Evolutionary conservation across 2,888 invertebrate genomes (phyloP).

Genomic region (Cylindroiulus punctatus): DNA sequence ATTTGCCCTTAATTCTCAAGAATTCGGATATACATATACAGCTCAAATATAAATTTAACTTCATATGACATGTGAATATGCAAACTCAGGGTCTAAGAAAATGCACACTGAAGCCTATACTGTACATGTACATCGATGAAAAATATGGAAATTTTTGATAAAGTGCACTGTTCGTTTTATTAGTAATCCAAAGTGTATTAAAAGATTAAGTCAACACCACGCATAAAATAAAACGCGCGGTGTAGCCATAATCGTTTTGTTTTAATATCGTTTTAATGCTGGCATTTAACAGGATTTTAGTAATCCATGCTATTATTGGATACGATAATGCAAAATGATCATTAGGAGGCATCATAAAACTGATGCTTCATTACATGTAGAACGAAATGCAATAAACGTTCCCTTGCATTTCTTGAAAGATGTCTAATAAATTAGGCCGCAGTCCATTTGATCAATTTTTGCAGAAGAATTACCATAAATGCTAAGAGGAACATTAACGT

Average conservation of each 20-base stretch:
- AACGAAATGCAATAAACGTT: not conserved
- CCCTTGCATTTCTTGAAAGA: not conserved
- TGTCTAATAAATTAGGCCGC: not conserved
- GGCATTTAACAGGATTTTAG: conserved; percentile 5
- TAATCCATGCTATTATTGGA: conserved; percentile 40
- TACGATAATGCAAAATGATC: not conserved
- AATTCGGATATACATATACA: too few relatives aligned
- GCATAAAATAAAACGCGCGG: not conserved
- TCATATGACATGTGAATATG: too few relatives aligned
- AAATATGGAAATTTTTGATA: not conserved
- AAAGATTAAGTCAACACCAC: not conserved
- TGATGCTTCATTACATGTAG: not conserved
- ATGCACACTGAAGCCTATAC: too few relatives aligned
- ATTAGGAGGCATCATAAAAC: conserved; percentile 1
- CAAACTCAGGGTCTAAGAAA: too few relatives aligned
- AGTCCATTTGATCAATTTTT: not conserved
- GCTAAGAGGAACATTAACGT: not conserved
- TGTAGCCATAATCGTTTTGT: not conserved
- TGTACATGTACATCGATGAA: too few relatives aligned
- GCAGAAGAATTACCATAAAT: not conserved
- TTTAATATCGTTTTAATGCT: not conserved
- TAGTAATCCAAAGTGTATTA: not conserved
- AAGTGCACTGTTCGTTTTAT: not conserved
- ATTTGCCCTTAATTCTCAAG: too few relatives aligned
- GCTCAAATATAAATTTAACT: too few relatives aligned